Conservation (phyloP, 1,140 invertebrate species). For the Apis mellifera region DNA sequence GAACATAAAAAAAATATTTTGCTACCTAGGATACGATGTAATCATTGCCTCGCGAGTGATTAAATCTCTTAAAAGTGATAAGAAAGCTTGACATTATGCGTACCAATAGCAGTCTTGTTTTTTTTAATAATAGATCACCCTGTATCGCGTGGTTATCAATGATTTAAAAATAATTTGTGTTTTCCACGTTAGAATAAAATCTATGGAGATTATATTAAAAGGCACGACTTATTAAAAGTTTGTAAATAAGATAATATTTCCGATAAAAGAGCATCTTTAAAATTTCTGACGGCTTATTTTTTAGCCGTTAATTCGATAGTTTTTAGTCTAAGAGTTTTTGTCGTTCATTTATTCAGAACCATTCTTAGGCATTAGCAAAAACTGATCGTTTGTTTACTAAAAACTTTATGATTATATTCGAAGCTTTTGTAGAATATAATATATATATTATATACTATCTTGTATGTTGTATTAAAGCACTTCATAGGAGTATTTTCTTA, state of each 20-base stretch:
- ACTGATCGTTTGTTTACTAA: constrained; percentile 49
- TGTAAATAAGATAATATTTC: constrained; percentile 67
- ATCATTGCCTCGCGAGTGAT: constrained; percentile 40
- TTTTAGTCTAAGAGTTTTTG: constrained; percentile 33
- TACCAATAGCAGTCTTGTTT: constrained; percentile 62
- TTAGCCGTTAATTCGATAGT: constrained; percentile 33
- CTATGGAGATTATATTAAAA: constrained; percentile 71
- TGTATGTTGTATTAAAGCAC: constrained; percentile 59
- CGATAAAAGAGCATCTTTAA: constrained; percentile 69
- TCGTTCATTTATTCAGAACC: constrained; percentile 32
- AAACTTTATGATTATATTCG: constrained; percentile 45
- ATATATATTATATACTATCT: constrained; percentile 21
- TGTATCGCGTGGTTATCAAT: constrained; percentile 54
- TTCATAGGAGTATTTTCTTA: constrained; percentile 58
- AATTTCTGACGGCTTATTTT: constrained; percentile 59
- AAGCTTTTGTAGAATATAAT: constrained; percentile 41
- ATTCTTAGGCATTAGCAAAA: constrained; percentile 39
- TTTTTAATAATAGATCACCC: constrained; percentile 66
- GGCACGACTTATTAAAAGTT: constrained; percentile 76
- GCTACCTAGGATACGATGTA: constrained; percentile 32
- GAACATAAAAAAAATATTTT: constrained; percentile 66
- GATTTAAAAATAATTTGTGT: constrained; percentile 73
- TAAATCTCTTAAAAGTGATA: constrained; percentile 55
- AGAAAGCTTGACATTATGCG: constrained; percentile 60
- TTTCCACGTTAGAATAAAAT: constrained; percentile 68